Conservation (phyloP, 2,888 invertebrate species). For the Busseola fusca region DNA sequence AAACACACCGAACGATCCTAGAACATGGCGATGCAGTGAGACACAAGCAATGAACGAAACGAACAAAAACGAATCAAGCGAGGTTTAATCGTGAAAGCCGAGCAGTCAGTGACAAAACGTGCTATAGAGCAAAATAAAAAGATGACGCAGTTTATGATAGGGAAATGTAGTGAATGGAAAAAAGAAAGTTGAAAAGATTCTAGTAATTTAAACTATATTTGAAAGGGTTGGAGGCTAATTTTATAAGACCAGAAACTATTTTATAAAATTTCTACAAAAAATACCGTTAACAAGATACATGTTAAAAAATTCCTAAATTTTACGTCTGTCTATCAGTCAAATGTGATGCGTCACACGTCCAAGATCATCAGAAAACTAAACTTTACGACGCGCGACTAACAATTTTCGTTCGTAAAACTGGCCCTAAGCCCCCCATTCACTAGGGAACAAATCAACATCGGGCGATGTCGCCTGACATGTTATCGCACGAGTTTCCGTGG, state of each 20-base stretch:
- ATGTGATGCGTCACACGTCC: slow-evolving; percentile 13
- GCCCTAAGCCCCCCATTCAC: slow-evolving; percentile 6
- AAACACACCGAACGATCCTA: slow-evolving; percentile 51
- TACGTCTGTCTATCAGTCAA: slow-evolving; percentile 30
- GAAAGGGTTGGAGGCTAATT: not conserved
- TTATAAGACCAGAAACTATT: slow-evolving; percentile 30
- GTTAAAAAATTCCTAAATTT: slow-evolving; percentile 17
- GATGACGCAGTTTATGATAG: slow-evolving; percentile 63
- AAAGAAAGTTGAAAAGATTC: slow-evolving; percentile 27
- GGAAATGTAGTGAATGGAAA: slow-evolving; percentile 37
- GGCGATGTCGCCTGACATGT: not conserved
- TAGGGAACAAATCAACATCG: slow-evolving; percentile 3
- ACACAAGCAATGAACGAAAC: slow-evolving; percentile 64
- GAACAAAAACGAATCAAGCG: slow-evolving; percentile 58
- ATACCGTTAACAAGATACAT: not conserved
- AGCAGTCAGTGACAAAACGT: slow-evolving; percentile 67
- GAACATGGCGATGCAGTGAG: slow-evolving; percentile 50
- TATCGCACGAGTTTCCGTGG: not conserved
- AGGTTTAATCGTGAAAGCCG: slow-evolving; percentile 65
- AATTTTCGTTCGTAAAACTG: not conserved
- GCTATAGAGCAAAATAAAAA: slow-evolving; percentile 61
- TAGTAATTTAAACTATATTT: slow-evolving; percentile 16
- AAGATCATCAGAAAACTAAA: not conserved
- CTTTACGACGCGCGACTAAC: not conserved
- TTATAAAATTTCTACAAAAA: not conserved